Evolutionary conservation across 2,113 vertebrate species (phyloP), one percentile per base, ranked within the genome.

Genomic region (Sinosuthora webbiana): DNA sequence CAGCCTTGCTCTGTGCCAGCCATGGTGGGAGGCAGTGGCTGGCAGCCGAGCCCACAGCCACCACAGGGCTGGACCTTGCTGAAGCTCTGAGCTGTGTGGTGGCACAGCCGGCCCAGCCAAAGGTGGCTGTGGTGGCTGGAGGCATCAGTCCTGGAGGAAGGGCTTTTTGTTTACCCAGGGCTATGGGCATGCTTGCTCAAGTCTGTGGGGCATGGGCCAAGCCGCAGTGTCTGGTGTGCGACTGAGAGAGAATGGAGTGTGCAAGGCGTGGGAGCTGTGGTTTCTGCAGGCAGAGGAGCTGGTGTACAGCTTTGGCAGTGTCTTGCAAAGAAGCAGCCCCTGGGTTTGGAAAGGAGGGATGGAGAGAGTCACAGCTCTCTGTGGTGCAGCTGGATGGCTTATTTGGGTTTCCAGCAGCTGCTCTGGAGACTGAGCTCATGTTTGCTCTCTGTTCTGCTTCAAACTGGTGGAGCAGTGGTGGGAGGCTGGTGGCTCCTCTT

Each of bases 101-200:
- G 24, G 67, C 28, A 3, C 37, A 37, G 83, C 53, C 1, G 0
- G 52, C 70, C 47, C 44, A 31, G 67, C 41, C 0, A 0, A 68
- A 70, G 82, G 79, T 24, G 9, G 71, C 82, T 75, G 79, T 1
- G 2, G 71, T 78, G 69, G 69, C 53, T 3, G 2, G 74, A 71
- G 62, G 59, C 68, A 44, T 7, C 30, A 12, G 84, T 68, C 78
- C 73, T 2, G 6, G 47, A 64, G 73, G 25, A 95, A 68, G 41
- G 63, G 80, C 73, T 92, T 57, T 87, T 94, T 91, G 67, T 95
- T 88, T 69, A 60, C 69, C 31, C 60, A 30, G 62, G 78, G 94
- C 83, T 74, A 14, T 42, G 55, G 74, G 41, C 11, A 1, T 74
- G 15, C 77, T 94, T 7, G 10, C 2, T 7, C 25, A 5, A 44